Evolutionary conservation across 2,797 vertebrate genomes (phyloP).

Genomic region (Enteromius treurensis): DNA sequence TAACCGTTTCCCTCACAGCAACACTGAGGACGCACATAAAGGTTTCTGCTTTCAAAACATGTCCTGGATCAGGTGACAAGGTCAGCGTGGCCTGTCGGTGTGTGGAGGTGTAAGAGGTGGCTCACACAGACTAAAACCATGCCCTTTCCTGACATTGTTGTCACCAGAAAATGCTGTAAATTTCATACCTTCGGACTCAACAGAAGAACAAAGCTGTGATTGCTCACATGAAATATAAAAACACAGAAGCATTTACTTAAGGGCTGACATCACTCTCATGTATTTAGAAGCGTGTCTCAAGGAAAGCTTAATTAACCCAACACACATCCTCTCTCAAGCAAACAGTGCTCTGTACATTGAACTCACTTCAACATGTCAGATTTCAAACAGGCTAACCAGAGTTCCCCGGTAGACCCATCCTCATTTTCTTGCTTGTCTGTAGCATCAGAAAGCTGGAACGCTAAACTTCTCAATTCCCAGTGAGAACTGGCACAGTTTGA

Average conservation of each 20-base stretch:
- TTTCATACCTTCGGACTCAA: constrained; percentile 1
- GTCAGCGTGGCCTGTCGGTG: constrained; percentile 41
- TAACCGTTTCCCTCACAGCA: constrained; percentile 52
- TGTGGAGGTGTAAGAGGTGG: constrained; percentile 38
- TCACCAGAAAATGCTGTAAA: constrained; percentile 21
- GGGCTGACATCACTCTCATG: neutral
- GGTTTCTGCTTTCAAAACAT: constrained; percentile 54
- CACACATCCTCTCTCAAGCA: constrained; percentile 2
- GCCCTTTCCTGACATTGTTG: constrained; percentile 24
- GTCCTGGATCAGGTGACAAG: constrained; percentile 50
- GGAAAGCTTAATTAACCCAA: constrained; percentile 7
- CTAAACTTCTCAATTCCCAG: constrained; percentile 58
- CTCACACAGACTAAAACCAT: neutral
- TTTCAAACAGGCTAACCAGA: constrained; percentile 38
- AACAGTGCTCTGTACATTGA: constrained; percentile 7
- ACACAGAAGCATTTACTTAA: constrained; percentile 10
- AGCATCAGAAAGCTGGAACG: constrained; percentile 46
- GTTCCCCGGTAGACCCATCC: constrained; percentile 47
- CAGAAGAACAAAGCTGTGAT: neutral
- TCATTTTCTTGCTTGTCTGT: constrained; percentile 34
- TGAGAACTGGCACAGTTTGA: constrained; percentile 21
- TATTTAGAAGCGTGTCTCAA: neutral
- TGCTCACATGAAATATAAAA: constrained; percentile 10
- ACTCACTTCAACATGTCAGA: constrained; percentile 43
- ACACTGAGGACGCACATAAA: constrained; percentile 49